A percentile compares a stretch with the other conserved stretches of the same genome.
These are phyloP conservation scores for Frankliniella intonsa DNA, from an alignment of 2,888 invertebrate species.

Conservation along the genomic window DNA sequence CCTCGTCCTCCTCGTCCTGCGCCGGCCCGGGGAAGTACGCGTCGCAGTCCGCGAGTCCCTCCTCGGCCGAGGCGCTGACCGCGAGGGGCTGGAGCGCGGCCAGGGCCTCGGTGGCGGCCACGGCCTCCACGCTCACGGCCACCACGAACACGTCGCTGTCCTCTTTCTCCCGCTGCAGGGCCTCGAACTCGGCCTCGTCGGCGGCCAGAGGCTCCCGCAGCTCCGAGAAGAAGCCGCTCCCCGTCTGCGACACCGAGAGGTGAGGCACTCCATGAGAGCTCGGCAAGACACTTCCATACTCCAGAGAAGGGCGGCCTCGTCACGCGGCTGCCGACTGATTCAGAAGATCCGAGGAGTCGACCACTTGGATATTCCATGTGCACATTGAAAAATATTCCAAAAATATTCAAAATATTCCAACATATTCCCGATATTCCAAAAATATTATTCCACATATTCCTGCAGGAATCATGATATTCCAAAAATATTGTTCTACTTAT, in stretches of 20 bases:
- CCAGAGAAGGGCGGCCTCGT: no score
- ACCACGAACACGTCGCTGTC: conserved; percentile 4
- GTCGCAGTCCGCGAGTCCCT: neutral
- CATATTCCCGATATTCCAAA: no score
- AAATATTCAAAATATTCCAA: no score
- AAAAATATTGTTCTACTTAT: no score
- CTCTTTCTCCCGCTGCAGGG: neutral
- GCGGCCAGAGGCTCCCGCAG: neutral
- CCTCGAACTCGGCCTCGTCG: neutral
- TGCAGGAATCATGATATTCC: no score
- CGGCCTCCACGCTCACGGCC: neutral
- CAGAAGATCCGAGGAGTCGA: no score
- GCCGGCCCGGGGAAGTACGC: conserved; percentile 2
- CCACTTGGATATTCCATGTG: no score
- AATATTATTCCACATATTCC: no score
- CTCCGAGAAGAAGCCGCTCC: neutral
- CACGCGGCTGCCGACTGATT: no score
- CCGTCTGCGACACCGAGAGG: neutral
- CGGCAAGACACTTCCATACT: no score
- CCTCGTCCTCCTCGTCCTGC: neutral
- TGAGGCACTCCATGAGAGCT: neutral
- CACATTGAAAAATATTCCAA: no score
- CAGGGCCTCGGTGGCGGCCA: conserved; percentile 6
- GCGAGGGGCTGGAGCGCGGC: neutral
- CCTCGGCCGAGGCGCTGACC: neutral